Base-by-base conservation (phyloP, 2,797 vertebrate genomes). In the Thunnus albacares region DNA sequence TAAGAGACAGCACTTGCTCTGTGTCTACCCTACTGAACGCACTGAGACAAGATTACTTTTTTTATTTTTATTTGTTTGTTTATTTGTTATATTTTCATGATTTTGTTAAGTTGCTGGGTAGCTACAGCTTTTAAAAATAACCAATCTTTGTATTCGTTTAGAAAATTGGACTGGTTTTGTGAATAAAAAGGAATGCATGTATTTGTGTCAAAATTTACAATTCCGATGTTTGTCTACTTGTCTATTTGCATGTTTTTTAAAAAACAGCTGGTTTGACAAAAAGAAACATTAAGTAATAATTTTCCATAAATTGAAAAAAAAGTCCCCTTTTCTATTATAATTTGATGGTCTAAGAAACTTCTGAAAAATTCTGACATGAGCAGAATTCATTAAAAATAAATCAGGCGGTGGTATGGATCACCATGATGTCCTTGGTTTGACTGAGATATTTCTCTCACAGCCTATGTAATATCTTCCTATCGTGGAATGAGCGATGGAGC, bases 171-270 rank as follows among this genome's bases (percentile, higher is more conserved):
- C 97, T 97, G 97, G 96, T 98, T 96, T 99, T 98, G 97, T 99
- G 97, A 99, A 98, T 99, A 98, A 99, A 96, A 98, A 98, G 95
- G 96, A 98, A 98, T 98, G 98, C 97, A 99, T 99, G 98, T 98
- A 96, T 97, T 97, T 94, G 97, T 98, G 95, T 96, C 95, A 92
- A 95, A 93, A 95, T 94, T 87, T 92, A 94, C 93, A 92, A 76
- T 91, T 92, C 89, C 88, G 88, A 94, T 88, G 93, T 95, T 93
- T 93, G 94, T 95, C 95, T 93, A 90, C 91, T 93, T 90, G 90
- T 92, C 90, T 86, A 78, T 88, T 92, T 95, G 95, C 95, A 96
- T 94, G 95, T 94, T 84, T 87, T 88, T 88, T 90, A 77, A 35
- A 71, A 89, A 90, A 79, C 81, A 71, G 76, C 87, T 85, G 77